These are phyloP conservation scores for Enteromius thamalakanensis DNA, from an alignment of 2,797 vertebrate species.

Conservation along the genomic window DNA sequence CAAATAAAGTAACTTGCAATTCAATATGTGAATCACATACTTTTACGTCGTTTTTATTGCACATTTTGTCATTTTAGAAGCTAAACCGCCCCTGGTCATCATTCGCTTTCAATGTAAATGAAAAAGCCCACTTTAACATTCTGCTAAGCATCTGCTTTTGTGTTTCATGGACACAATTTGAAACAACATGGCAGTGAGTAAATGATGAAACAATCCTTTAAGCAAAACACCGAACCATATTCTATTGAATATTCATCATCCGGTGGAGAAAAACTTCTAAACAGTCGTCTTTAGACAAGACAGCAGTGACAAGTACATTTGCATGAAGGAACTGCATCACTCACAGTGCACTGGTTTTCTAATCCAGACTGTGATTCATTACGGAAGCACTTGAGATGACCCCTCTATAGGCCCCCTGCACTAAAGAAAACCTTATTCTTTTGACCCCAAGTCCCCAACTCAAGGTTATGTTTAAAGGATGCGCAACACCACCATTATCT, in stretches of 20 bases:
- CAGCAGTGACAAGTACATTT: slow-evolving; percentile 15
- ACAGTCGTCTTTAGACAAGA: slow-evolving; percentile 20
- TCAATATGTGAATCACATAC: neutral
- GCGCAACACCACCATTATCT: slow-evolving; percentile 32
- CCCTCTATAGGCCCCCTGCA: slow-evolving; percentile 8
- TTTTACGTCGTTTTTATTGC: neutral
- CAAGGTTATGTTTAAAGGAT: slow-evolving; percentile 41
- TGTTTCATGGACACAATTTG: neutral
- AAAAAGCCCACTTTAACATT: neutral
- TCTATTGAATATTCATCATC: slow-evolving; percentile 30
- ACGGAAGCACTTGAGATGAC: slow-evolving; percentile 29
- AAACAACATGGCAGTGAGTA: neutral
- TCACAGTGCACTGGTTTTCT: slow-evolving; percentile 17
- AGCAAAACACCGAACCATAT: slow-evolving; percentile 2
- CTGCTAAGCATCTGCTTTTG: slow-evolving; percentile 17
- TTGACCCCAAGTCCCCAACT: slow-evolving; percentile 34
- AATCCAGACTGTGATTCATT: slow-evolving; percentile 15
- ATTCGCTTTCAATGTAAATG: neutral
- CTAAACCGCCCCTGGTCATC: neutral
- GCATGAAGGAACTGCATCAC: slow-evolving; percentile 15
- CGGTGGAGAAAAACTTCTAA: neutral
- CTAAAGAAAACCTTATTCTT: slow-evolving; percentile 33
- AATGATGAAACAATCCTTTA: slow-evolving; percentile 8
- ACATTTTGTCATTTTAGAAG: neutral
- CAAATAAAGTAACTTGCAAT: neutral